phyloP scores from a whole-genome alignment of 2,888 invertebrate genomes.

The Leucophenga montana region DNA sequence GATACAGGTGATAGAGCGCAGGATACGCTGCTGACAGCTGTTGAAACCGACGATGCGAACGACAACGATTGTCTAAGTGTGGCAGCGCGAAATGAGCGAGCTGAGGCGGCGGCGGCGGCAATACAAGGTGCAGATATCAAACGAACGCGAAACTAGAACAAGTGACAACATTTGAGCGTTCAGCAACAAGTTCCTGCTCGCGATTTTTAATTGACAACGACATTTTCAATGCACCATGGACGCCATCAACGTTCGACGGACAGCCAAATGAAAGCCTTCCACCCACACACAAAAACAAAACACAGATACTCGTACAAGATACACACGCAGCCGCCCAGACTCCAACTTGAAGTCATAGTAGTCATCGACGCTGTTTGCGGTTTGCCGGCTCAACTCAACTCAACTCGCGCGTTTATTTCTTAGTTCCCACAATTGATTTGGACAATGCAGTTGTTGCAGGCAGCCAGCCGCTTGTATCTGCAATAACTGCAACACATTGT shows the following conservation, averaged over 20 bases:
- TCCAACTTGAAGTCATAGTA: background rate
- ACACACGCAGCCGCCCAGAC: background rate
- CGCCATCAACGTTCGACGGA: background rate
- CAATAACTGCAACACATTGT: conserved; percentile 16
- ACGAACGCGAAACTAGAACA: conserved; percentile 20
- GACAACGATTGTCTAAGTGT: background rate
- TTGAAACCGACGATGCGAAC: background rate
- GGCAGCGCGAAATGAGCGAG: no score
- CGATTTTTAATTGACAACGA: conserved; percentile 61
- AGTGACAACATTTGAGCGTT: conserved; percentile 17
- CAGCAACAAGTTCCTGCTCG: conserved; percentile 26
- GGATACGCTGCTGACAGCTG: conserved; percentile 2
- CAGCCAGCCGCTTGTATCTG: conserved; percentile 3
- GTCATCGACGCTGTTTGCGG: no score
- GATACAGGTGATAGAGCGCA: background rate
- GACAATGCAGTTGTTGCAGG: conserved; percentile 48
- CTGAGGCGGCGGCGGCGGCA: no score
- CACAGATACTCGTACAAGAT: background rate
- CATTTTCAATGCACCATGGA: conserved; percentile 34
- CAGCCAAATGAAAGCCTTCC: background rate
- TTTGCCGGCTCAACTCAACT: no score
- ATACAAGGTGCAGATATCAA: conserved; percentile 1
- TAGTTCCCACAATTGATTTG: conserved; percentile 62
- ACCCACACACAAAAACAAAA: background rate
- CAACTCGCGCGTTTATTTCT: conserved; percentile 50